Evolutionary conservation across 2,113 vertebrate genomes (phyloP), one percentile per base, ranked within the genome.

Genomic region (Tachysurus vachellii): DNA sequence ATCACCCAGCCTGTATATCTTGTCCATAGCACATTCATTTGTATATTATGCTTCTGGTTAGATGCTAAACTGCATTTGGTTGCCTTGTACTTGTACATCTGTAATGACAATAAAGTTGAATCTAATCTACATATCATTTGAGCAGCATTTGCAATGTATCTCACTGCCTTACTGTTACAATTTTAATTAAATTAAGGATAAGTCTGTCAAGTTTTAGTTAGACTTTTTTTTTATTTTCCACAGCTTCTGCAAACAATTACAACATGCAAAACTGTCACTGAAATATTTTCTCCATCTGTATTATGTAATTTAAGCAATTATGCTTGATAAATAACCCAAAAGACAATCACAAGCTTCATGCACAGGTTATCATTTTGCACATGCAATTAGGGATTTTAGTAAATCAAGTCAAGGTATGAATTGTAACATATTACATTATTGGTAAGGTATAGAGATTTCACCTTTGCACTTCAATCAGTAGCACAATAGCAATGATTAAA

Each of bases 391-490:
- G 79, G 17, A 36, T 42, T n/a, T 36, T 57, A 53, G 23, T n/a
- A 53, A 77, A 77, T n/a, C 73, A 56, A n/a, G 76, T 56, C 14
- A 79, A 31, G 0, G 13, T 28, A 10, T 56, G n/a, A 79, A 54
- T 79, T 1, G 11, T 31, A 79, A 54, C 44, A 17, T 68, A 47
- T 50, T 68, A 9, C 42, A 79, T 56, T 31, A 31, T 56, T 80
- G 71, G 70, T 56, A 71, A 36, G 50, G 19, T 36, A 71, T 36
- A 36, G 17, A 56, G 62, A 83, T 83, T 83, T 83, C 64, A 68
- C n/a, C 62, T 31, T 54, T 54, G 47, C n/a, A 31, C 47, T 66
- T 21, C n/a, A 64, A 3, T 64, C 44, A 68, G 53, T 82, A 47
- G 23, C 28, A 53, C 42, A 50, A 47, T n/a, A 16, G 81, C 77